A percentile compares a stretch with the other conserved stretches of the same genome.
Evolutionary conservation across 2,113 vertebrate species (phyloP).

Genomic region (Spheniscus mendiculus): DNA sequence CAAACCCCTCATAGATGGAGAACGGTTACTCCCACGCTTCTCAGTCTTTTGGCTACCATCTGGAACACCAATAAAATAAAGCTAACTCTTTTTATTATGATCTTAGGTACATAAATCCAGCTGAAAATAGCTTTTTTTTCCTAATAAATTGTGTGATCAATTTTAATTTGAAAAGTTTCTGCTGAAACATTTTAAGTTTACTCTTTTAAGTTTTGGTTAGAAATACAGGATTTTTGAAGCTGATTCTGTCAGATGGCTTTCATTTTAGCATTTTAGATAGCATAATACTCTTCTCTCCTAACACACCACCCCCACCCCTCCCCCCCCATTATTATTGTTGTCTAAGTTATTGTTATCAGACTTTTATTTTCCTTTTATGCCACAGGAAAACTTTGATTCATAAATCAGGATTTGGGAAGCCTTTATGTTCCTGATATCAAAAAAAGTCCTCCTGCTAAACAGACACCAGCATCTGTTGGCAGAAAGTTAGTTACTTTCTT

Average conservation of each 20-base stretch:
- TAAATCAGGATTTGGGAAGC: not conserved
- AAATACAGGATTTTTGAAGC: not conserved
- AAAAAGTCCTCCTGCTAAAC: not conserved
- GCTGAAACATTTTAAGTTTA: not conserved
- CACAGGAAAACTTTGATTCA: not conserved
- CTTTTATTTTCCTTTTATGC: not conserved
- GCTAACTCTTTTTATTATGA: not conserved
- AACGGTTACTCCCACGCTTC: not conserved
- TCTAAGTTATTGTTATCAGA: not conserved
- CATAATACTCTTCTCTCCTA: not conserved
- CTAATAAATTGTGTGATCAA: not conserved
- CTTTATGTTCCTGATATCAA: not conserved
- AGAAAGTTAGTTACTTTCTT: not conserved
- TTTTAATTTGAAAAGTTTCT: not conserved
- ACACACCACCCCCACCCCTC: fast-evolving
- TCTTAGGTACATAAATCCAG: not conserved
- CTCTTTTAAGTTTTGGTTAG: not conserved
- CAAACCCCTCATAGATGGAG: not conserved
- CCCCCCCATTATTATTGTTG: not conserved
- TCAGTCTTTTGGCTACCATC: not conserved
- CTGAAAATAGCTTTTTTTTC: not conserved
- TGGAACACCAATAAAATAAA: constrained; percentile 33
- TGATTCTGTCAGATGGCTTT: not conserved
- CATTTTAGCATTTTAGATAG: not conserved
- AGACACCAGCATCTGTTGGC: not conserved